Base-by-base conservation (phyloP, 1,140 invertebrate genomes). In the Chrysomallon squamiferum region DNA sequence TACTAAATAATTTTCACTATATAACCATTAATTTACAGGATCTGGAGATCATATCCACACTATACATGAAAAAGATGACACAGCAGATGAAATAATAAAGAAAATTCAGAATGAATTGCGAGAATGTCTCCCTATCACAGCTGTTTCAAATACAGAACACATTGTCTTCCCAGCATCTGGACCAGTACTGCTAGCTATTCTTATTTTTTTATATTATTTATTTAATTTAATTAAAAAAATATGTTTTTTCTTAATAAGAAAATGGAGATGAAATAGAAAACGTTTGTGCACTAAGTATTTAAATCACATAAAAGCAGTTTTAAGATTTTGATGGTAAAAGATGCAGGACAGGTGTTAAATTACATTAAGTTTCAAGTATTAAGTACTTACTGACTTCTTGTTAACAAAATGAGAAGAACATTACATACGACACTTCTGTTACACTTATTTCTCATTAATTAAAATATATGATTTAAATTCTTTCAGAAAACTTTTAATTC, bases 71-170 rank as follows among this genome's bases (percentile, higher is more conserved):
- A 38, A 38, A 7, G 35, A 38, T 7, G 35, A 38, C 5, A 75
- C 76, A 60, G 54, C 62, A 27, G 77, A 78, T 59, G 58, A 73
- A n/a, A 73, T 81, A 13, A 32, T 81, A 56, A 65, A 81, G 15
- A 68, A 62, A 35, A 78, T 81, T 15, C 43, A 72, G 63, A 74
- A 87, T 43, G 86, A 88, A 43, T 81, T 91, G 22, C 87, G 87
- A 64, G 75, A 86, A 66, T 82, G 86, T 68, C 71, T 91, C 38
- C 90, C 90, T 33, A 77, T 88, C 45, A 82, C 88, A 73, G 89
- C 87, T 49, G 85, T 89, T 68, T 82, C 90, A 66, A 75, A 87
- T 52, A 86, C 89, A 41, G 90, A 91, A 79, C 85, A 80, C 22
- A 89, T 91, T 63, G 69, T 75, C 30, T 76, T 83, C 59, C 89